Evolutionary conservation across 2,113 vertebrate species (phyloP), one percentile per base, ranked within the genome.

Genomic region (Peromyscus californicus): DNA sequence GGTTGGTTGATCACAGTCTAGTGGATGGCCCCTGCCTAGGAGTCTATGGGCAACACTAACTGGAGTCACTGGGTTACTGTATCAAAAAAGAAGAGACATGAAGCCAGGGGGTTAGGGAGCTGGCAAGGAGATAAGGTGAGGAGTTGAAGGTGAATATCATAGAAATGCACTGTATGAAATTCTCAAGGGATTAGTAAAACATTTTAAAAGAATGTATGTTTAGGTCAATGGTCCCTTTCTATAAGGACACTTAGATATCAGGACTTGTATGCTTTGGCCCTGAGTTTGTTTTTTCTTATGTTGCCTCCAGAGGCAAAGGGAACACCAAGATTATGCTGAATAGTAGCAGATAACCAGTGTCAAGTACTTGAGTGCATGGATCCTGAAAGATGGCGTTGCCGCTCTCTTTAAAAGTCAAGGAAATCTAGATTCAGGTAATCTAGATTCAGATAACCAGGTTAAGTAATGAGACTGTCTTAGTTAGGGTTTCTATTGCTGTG

Each of bases 201-300:
- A 84, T 63, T 63, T 65, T 42, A n/a, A n/a, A 54, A 42, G 59
- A 54, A 54, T n/a, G 45, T 84, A 7, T 45, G 19, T 75, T 94
- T 82, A 51, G 4, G 74, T 82, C 89, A 59, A 75, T 57, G 6
- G 70, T 86, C 13, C 31, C 26, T 33, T 95, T 96, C 63, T 79
- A 0, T 89, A 89, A 70, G 59, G 36, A 4, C 29, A 36, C 67
- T 72, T 89, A 63, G 36, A 31, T 92, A 12, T 86, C 92, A 61
- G 74, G 31, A 75, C 21, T 72, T 91, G 90, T 4, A 5, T 65
- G 36, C 84, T 93, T 90, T 93, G 15, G 12, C 61, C 15, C 45
- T 76, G 15, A 19, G 29, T 88, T 97, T 95, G 54, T 93, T 97
- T 95, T 59, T 93, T 96, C 78, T 89, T 93, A 78, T 83, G 5